Evolutionary conservation across 2,113 vertebrate genomes (phyloP).

Genomic region (Arizona elegans): DNA sequence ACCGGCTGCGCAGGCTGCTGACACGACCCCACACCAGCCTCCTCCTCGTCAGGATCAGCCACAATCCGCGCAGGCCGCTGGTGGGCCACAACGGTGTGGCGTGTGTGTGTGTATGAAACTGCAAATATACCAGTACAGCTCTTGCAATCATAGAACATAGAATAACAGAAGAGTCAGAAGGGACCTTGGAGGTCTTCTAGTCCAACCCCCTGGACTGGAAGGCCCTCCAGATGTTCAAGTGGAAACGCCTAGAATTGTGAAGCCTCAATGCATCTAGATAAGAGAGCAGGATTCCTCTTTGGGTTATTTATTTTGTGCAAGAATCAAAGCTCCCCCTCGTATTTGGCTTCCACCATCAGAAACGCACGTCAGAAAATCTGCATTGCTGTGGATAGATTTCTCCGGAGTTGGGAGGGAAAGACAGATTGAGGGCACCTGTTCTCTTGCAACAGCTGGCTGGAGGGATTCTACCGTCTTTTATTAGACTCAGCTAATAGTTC

Average conservation of each 20-base stretch:
- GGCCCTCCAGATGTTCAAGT: background rate
- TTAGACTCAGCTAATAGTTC: background rate
- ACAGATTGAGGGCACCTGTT: background rate
- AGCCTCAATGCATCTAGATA: background rate
- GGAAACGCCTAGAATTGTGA: background rate
- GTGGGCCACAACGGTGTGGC: too few relatives aligned
- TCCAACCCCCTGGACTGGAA: too few relatives aligned
- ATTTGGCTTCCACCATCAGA: background rate
- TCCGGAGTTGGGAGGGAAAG: background rate
- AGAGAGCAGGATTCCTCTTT: background rate
- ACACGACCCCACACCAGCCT: too few relatives aligned
- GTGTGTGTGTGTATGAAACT: too few relatives aligned
- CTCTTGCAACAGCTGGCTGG: background rate
- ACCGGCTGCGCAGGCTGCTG: too few relatives aligned
- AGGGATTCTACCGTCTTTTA: background rate
- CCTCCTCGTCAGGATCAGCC: too few relatives aligned
- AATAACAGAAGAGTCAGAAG: too few relatives aligned
- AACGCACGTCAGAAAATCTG: background rate
- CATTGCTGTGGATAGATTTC: background rate
- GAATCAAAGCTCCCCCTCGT: background rate
- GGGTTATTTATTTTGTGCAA: background rate
- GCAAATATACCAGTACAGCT: background rate
- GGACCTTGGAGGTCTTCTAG: too few relatives aligned
- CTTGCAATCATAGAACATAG: background rate
- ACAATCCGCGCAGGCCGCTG: too few relatives aligned